phyloP scores from a whole-genome alignment of 2,888 invertebrate genomes.

The Nomada lathburiana region DNA sequence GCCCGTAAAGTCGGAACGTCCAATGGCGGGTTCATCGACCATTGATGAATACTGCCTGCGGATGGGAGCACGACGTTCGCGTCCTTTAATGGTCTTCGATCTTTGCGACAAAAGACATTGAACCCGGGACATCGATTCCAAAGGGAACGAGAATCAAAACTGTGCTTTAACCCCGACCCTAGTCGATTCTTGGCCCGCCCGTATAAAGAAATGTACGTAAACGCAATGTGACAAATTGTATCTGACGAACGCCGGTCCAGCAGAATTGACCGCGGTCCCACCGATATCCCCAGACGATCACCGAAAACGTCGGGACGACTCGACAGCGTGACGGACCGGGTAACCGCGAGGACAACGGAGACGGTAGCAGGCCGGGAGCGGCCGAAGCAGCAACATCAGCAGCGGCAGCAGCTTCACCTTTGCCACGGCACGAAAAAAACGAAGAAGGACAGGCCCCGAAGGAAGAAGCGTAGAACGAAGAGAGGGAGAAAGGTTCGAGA shows the following conservation, averaged over 20 bases:
- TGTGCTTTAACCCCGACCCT: neutral
- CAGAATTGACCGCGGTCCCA: constrained; percentile 21
- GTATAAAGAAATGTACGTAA: too few relatives aligned
- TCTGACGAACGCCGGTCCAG: constrained; percentile 14
- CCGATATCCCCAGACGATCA: constrained; percentile 37
- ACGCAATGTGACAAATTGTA: too few relatives aligned
- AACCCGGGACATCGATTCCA: too few relatives aligned
- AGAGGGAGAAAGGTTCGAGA: constrained; percentile 35
- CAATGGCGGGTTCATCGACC: neutral
- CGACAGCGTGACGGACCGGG: too few relatives aligned
- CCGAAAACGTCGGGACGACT: neutral
- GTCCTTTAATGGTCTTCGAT: too few relatives aligned
- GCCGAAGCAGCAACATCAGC: constrained; percentile 22
- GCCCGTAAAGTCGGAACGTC: neutral
- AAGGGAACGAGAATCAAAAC: neutral
- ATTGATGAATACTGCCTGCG: too few relatives aligned
- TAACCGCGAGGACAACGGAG: constrained; percentile 36
- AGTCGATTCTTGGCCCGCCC: too few relatives aligned
- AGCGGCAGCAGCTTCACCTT: constrained; percentile 59
- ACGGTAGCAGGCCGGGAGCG: constrained; percentile 18
- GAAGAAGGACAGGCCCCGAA: constrained; percentile 8
- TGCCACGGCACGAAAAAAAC: constrained; percentile 49
- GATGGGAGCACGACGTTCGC: neutral
- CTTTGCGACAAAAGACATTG: too few relatives aligned
- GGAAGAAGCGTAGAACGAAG: constrained; percentile 5